A percentile compares a stretch with the other conserved stretches of the same genome.
Conservation (phyloP, 1,140 invertebrate genomes). For the Drosophila pectinifera region DNA sequence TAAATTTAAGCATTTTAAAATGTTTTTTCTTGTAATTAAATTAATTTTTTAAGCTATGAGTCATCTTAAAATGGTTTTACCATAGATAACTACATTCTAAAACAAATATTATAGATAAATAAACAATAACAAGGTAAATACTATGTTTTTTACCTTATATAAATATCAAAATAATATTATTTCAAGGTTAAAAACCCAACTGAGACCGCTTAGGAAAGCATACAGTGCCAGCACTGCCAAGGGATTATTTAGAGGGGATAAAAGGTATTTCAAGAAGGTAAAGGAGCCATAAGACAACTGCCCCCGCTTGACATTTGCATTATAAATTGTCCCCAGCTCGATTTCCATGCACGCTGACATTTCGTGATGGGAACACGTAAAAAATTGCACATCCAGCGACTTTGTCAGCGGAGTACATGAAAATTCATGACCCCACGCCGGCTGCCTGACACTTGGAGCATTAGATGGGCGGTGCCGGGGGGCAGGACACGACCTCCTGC, state of each 20-base stretch:
- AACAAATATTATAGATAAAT: background rate
- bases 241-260: background rate
- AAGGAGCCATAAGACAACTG: constrained; percentile 45
- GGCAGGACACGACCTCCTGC: background rate
- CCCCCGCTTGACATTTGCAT: constrained; percentile 72
- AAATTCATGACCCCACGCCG: constrained; percentile 74
- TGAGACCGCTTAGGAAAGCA: constrained; percentile 4
- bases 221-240: constrained; percentile 1
- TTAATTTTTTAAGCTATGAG: background rate
- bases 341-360: constrained; percentile 72
- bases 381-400: constrained; percentile 80
- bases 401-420: constrained; percentile 77
- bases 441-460: constrained; percentile 63
- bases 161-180: background rate
- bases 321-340: constrained; percentile 77
- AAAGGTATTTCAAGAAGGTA: background rate
- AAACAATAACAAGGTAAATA: too few relatives aligned
- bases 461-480: constrained; percentile 37
- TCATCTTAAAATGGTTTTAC: background rate
- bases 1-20: too few relatives aligned
- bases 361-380: constrained; percentile 81
- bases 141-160: too few relatives aligned
- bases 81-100: background rate
- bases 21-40: background rate
- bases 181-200: background rate